These are phyloP conservation scores for Agrilus biguttatus DNA, from an alignment of 2,888 invertebrate species.

Conservation along the genomic window DNA sequence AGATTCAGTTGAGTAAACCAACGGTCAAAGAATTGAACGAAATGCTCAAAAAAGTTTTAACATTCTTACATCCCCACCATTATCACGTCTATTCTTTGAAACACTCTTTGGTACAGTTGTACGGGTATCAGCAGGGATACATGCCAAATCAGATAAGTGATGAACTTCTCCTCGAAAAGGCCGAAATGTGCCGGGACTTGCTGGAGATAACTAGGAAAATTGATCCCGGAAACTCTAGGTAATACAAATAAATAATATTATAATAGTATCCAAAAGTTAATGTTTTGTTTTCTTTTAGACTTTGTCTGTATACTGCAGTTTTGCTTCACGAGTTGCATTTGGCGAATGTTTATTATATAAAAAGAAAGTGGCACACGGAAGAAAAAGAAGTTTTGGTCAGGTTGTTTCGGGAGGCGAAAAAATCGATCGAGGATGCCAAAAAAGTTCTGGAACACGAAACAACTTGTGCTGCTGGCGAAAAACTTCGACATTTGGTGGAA, in stretches of 20 bases:
- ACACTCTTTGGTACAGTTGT: slow-evolving; percentile 68
- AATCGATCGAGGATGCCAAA: slow-evolving; percentile 32
- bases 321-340: slow-evolving; percentile 57
- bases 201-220: slow-evolving; percentile 45
- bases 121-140: slow-evolving; percentile 54
- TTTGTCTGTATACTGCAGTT: slow-evolving; percentile 65
- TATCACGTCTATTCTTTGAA: slow-evolving; percentile 70
- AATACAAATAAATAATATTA: too few relatives aligned
- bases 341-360: slow-evolving; percentile 37
- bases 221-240: slow-evolving; percentile 59
- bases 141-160: slow-evolving; percentile 37
- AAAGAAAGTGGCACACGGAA: slow-evolving; percentile 30
- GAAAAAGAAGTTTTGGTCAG: slow-evolving; percentile 29
- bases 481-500: slow-evolving; percentile 34
- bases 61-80: slow-evolving; percentile 70
- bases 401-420: slow-evolving; percentile 34
- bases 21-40: slow-evolving; percentile 45
- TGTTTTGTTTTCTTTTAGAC: slow-evolving; percentile 18
- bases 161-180: slow-evolving; percentile 48
- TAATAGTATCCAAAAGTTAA: not conserved
- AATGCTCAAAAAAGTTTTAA: slow-evolving; percentile 51
- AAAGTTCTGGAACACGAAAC: slow-evolving; percentile 36
- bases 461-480: slow-evolving; percentile 40
- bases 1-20: slow-evolving; percentile 44
- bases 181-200: slow-evolving; percentile 51